Evolutionary conservation across 2,113 vertebrate species (phyloP).

Genomic region (human): GRCh38 chr5:64978501-64979000

Average conservation of each 20-base stretch:
- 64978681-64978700: conserved; percentile 60
- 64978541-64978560: conserved; percentile 49
- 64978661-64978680: conserved; percentile 71
- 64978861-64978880: conserved; percentile 76
- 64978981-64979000: conserved; percentile 52
- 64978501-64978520: conserved; percentile 28
- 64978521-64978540: conserved; percentile 35
- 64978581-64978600: too few relatives aligned
- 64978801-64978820: conserved; percentile 76
- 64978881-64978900: conserved; percentile 78
- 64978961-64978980: conserved; percentile 48
- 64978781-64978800: conserved; percentile 77
- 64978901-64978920: conserved; percentile 76
- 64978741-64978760: conserved; percentile 75
- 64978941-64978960: conserved; percentile 70
- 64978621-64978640: conserved; percentile 16
- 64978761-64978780: conserved; percentile 81
- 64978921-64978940: conserved; percentile 69
- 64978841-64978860: conserved; percentile 76
- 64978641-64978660: conserved; percentile 75
- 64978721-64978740: conserved; percentile 76
- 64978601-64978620: background rate
- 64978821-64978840: conserved; percentile 74
- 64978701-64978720: conserved; percentile 66
- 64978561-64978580: conserved; percentile 55